Base-by-base conservation (phyloP, 2,113 vertebrate genomes). In the Anhinga anhinga region DNA sequence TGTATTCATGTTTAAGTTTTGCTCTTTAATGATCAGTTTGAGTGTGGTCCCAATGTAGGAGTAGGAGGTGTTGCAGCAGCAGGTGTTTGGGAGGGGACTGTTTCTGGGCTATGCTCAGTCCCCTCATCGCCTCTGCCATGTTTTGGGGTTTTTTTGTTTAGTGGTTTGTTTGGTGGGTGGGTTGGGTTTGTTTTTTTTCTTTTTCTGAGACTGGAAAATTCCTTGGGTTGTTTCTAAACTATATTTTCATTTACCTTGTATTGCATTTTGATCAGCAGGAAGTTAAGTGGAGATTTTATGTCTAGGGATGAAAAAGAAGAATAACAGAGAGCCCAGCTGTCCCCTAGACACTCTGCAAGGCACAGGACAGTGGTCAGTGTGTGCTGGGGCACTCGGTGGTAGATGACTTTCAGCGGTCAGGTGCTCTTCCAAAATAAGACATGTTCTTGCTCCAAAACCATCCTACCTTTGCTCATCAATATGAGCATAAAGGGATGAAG, bases 1-100 rank as follows among this genome's bases (percentile, higher is more conserved):
- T 52, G 44, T 45, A 13, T 17, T 26, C 0, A 0, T n/a, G 27
- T 23, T 42, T 21, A 11, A 38, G 58, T 69, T 76, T 25, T 56
- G 55, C 20, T 65, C n/a, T 55, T 58, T 9, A 18, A 11, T 30
- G 19, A 40, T 38, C 29, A n/a, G 19, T 34, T 58, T 45, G 18
- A 65, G 23, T 12, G 23, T 73, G 65, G 15, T 73, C 55, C 34
- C 55, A 25, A 14, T 30, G 53, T 10, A n/a, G 45, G 47, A 56
- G 4, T 2, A 21, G 58, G 61, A 45, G 59, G 11, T 50, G 16
- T 8, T 53, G 61, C 49, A 45, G 50, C 30, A 17, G 29, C 2
- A 47, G 56, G 26, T 63, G 65, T 56, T 79, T 77, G 59, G 65
- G 17, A 5, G 50, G 65, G 34, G 67, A 16, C 19, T 36, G 0